Base-by-base conservation (phyloP, 2,797 vertebrate species). In the Acropternis orthonyx region DNA sequence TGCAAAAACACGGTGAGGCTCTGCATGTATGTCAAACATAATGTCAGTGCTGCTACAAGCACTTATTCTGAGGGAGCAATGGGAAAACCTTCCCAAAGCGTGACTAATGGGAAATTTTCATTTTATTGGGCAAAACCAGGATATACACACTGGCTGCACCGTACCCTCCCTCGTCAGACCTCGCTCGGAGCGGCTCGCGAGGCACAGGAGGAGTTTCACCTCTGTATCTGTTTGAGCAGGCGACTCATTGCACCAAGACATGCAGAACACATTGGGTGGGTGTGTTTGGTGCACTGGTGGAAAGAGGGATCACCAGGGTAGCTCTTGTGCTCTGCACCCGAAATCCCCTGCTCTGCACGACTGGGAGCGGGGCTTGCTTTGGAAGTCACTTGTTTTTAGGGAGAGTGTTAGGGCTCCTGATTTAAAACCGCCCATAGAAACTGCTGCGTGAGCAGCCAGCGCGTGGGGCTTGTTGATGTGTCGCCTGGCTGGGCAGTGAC, bases 211-310 rank as follows among this genome's bases (percentile, higher is more conserved):
- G 26, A 34, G 23, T 69, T 89, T 46, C 21, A 5, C 12, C 27
- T 41, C 19, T 61, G 37, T 4, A 34, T 41, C 21, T 78, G 1
- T 62, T 72, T 24, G 75, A 75, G 44, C 15, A n/a, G 39, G 16
- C 1, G 14, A 26, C 52, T 41, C 39, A 18, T 32, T 74, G 71
- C 30, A 23, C 10, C 2, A 26, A 7, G 41, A 34, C 3, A 1
- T 3, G 20, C 46, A 36, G 54, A 26, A 10, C 16, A 2, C 14
- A 2, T 39, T 3, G 46, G 9, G 5, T 34, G 1, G 7, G 28
- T 43, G 15, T 2, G 2, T 36, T 43, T 0, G 1, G 16, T 1
- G 3, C 23, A 4, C 10, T 2, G 9, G 26, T 28, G 49, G 37
- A 24, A 23, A 11, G 43, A 36, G 36, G 52, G 59, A 24, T 41